Evolutionary conservation across 2,888 invertebrate genomes (phyloP).

Genomic region (Leptopterna dolabrata): DNA sequence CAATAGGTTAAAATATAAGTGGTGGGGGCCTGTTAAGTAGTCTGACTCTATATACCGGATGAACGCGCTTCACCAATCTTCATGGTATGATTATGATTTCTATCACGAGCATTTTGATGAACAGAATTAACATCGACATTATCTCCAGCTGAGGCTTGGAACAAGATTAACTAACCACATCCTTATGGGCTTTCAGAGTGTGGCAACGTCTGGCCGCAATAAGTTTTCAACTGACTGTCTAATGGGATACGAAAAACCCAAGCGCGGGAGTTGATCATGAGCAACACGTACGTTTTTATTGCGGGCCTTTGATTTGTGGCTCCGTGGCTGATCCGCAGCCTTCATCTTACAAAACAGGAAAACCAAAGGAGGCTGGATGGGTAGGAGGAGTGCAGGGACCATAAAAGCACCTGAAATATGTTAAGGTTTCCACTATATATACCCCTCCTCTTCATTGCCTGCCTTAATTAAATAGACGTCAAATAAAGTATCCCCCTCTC

Average conservation of each 20-base stretch:
- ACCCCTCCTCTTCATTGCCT: constrained; percentile 29
- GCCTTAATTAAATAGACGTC: constrained; percentile 53
- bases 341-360: constrained; percentile 33
- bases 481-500: constrained; percentile 45
- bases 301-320: constrained; percentile 29
- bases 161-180: too few species aligned
- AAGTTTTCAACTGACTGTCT: not conserved
- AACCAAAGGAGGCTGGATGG: constrained; percentile 23
- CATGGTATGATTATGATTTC: too few species aligned
- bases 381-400: not conserved
- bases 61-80: too few species aligned
- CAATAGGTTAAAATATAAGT: too few species aligned
- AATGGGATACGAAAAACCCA: not conserved
- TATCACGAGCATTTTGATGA: too few species aligned
- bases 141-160: too few species aligned
- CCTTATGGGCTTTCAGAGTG: too few species aligned
- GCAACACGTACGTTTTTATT: constrained; percentile 1
- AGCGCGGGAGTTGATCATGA: constrained; percentile 22
- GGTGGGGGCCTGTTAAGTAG: too few species aligned
- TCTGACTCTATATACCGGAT: too few species aligned
- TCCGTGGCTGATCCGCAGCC: constrained; percentile 31
- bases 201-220: too few species aligned
- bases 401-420: constrained; percentile 53
- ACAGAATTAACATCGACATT: too few species aligned
- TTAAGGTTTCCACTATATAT: constrained; percentile 33